These are phyloP conservation scores for Cryptoprocta ferox DNA, from an alignment of 2,797 vertebrate species.

Conservation along the genomic window DNA sequence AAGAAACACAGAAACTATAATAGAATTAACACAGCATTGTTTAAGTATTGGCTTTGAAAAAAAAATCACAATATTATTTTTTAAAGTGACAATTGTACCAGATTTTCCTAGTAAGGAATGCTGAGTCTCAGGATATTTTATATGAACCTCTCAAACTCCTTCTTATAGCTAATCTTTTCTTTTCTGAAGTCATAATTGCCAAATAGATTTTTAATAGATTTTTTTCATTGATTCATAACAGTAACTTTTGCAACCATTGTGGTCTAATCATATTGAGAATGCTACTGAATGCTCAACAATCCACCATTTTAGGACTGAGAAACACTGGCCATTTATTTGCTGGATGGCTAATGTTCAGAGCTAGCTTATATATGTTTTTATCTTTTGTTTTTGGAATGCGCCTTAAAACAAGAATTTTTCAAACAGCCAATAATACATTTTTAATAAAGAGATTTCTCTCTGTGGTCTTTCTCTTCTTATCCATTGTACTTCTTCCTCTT, in stretches of 20 bases:
- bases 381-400: background rate
- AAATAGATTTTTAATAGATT: background rate
- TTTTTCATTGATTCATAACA: background rate
- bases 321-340: background rate
- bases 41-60: slow-evolving; percentile 7
- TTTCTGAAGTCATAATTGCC: background rate
- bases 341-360: background rate
- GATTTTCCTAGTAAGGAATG: background rate
- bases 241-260: background rate
- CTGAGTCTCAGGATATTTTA: background rate
- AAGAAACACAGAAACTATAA: background rate
- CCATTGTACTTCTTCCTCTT: background rate
- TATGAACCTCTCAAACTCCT: background rate
- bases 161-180: background rate
- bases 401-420: background rate
- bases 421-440: background rate
- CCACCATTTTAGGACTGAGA: background rate
- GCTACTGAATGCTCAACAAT: background rate
- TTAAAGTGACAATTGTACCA: background rate
- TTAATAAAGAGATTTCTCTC: background rate
- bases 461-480: background rate
- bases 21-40: background rate
- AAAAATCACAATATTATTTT: background rate
- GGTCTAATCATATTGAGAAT: background rate
- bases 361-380: background rate